These are phyloP conservation scores for Apoderus coryli DNA, from an alignment of 2,888 invertebrate species.

Conservation along the genomic window DNA sequence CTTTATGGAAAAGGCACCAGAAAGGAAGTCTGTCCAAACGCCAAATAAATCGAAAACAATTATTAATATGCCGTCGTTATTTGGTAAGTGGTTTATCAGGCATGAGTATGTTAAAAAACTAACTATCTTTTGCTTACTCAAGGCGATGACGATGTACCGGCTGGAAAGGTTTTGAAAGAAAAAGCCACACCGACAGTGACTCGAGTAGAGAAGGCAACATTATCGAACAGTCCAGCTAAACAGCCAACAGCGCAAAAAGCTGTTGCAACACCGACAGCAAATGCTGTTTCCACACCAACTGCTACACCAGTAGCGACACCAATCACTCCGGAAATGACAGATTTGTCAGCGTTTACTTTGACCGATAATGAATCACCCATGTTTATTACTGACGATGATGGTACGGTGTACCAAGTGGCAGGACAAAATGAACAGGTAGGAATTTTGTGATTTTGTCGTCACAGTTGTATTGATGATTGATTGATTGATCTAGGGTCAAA, in stretches of 20 bases:
- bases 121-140: too few species aligned
- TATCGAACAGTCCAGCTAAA: too few species aligned
- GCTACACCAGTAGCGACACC: too few species aligned
- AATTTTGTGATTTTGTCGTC: background rate
- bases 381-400: slow-evolving; percentile 71
- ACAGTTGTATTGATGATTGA: background rate
- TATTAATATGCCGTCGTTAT: slow-evolving; percentile 24
- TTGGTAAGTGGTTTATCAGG: slow-evolving; percentile 15
- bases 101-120: too few species aligned
- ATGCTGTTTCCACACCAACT: too few species aligned
- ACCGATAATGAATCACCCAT: slow-evolving; percentile 43
- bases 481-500: slow-evolving; percentile 43
- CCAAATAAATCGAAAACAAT: slow-evolving; percentile 14
- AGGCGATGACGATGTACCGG: slow-evolving; percentile 9
- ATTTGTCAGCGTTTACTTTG: slow-evolving; percentile 25
- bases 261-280: too few species aligned
- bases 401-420: slow-evolving; percentile 57
- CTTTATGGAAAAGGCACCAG: background rate
- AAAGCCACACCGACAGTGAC: too few species aligned
- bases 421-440: slow-evolving; percentile 55
- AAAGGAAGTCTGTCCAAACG: slow-evolving; percentile 7
- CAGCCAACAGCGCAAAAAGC: too few species aligned
- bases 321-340: slow-evolving; percentile 16
- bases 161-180: too few species aligned
- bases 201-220: too few species aligned